Percentiles rank a stretch among this genome's conserved stretches.
Evolutionary conservation across 2,797 vertebrate genomes (phyloP).

Genomic region (Clarias fuscus): DNA sequence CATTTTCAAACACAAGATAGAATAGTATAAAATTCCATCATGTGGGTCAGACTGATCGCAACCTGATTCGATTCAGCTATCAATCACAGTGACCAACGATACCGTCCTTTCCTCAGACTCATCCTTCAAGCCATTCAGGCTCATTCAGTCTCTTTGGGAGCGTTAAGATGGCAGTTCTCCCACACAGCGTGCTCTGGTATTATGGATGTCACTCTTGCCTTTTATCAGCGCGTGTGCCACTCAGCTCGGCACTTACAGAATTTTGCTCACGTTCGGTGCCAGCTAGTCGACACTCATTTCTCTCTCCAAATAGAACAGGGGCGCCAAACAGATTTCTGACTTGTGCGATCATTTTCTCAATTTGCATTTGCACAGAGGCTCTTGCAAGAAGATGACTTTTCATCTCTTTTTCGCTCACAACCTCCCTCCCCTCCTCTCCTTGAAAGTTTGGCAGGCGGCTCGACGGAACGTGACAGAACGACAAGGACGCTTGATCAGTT

Average conservation of each 20-base stretch:
- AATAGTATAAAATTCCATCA: constrained; percentile 5
- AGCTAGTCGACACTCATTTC: constrained; percentile 43
- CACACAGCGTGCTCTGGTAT: constrained; percentile 22
- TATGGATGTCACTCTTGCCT: constrained; percentile 32
- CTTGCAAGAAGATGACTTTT: constrained; percentile 64
- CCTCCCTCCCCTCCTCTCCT: constrained; percentile 50
- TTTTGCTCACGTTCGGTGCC: constrained; percentile 43
- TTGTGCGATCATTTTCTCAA: constrained; percentile 75
- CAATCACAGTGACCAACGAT: background rate
- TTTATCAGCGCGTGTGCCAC: constrained; percentile 26
- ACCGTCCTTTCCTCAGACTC: background rate
- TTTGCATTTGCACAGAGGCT: constrained; percentile 75
- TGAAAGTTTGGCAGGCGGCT: constrained; percentile 44
- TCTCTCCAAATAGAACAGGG: constrained; percentile 68
- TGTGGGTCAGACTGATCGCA: background rate
- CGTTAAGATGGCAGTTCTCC: constrained; percentile 23
- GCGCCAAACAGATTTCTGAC: constrained; percentile 70
- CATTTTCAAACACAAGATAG: background rate
- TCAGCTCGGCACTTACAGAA: constrained; percentile 44
- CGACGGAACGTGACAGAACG: constrained; percentile 44
- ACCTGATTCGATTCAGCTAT: constrained; percentile 15
- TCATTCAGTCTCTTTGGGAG: constrained; percentile 5
- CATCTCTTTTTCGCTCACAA: constrained; percentile 62
- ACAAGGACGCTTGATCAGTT: constrained; percentile 72
- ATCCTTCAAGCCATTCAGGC: constrained; percentile 1